A percentile compares a stretch with the other conserved stretches of the same genome.
phyloP scores from a whole-genome alignment of 1,140 invertebrate genomes.

The Cylas formicarius region DNA sequence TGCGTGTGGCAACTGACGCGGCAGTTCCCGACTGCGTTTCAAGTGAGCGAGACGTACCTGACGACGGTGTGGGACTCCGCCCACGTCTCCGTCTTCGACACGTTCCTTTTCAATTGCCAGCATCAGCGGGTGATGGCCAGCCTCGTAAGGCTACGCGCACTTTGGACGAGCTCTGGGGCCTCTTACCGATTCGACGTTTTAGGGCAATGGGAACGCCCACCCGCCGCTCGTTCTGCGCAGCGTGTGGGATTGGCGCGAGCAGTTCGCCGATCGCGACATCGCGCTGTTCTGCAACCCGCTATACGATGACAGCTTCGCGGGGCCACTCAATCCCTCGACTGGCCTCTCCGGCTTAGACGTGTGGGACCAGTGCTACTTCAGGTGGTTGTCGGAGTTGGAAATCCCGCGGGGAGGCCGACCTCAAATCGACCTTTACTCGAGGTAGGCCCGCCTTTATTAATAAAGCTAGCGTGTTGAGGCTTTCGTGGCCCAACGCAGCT shows the following conservation, averaged over 20 bases:
- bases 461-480: no score
- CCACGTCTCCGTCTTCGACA: slow-evolving; percentile 82
- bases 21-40: slow-evolving; percentile 82
- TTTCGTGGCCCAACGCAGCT: no score
- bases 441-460: no score
- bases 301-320: slow-evolving; percentile 45
- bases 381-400: slow-evolving; percentile 78
- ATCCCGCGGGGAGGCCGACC: slow-evolving; percentile 68
- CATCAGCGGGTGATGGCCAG: slow-evolving; percentile 56
- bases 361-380: slow-evolving; percentile 86
- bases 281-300: slow-evolving; percentile 73
- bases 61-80: slow-evolving; percentile 84
- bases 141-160: slow-evolving; percentile 46
- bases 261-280: slow-evolving; percentile 70
- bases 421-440: slow-evolving; percentile 55
- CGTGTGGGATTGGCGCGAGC: slow-evolving; percentile 79
- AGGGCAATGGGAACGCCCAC: slow-evolving; percentile 20
- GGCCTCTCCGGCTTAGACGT: slow-evolving; percentile 58
- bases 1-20: slow-evolving; percentile 86
- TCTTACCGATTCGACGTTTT: slow-evolving; percentile 1
- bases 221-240: slow-evolving; percentile 57
- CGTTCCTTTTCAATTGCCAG: slow-evolving; percentile 84
- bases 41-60: slow-evolving; percentile 89
- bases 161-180: slow-evolving; percentile 1
- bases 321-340: slow-evolving; percentile 46